These are phyloP conservation scores for Branchinecta lindahli DNA, from an alignment of 1,140 invertebrate species.

Conservation along the genomic window DNA sequence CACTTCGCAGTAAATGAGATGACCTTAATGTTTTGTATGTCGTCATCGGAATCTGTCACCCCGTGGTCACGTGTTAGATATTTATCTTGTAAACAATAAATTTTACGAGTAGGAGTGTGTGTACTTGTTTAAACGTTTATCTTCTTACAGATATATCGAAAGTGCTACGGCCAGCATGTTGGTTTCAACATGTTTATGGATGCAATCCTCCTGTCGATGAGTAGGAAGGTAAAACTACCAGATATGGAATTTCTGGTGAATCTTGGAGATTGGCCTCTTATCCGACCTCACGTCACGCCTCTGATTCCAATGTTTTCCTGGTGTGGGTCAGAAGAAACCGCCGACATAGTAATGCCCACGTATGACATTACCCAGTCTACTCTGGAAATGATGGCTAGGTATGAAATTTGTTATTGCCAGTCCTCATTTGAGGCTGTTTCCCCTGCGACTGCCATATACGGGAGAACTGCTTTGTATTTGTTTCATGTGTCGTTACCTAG, in stretches of 20 bases:
- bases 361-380: slow-evolving; percentile 87
- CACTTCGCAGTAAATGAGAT: no score
- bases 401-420: slow-evolving; percentile 22
- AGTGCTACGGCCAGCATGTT: slow-evolving; percentile 84
- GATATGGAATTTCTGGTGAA: slow-evolving; percentile 84
- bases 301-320: slow-evolving; percentile 82
- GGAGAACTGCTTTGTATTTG: no score
- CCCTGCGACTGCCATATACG: no score
- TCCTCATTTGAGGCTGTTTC: no score
- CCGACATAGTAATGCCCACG: slow-evolving; percentile 85
- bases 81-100: no score
- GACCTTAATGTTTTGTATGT: no score
- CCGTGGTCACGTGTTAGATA: no score
- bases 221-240: slow-evolving; percentile 64
- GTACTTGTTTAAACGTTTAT: no score
- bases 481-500: no score
- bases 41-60: no score
- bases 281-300: slow-evolving; percentile 33
- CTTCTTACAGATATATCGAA: slow-evolving; percentile 50
- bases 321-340: slow-evolving; percentile 70
- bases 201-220: slow-evolving; percentile 62
- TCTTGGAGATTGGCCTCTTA: slow-evolving; percentile 86
- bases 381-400: slow-evolving; percentile 78
- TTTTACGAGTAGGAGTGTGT: no score
- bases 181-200: slow-evolving; percentile 94